A percentile compares a stretch with the other conserved stretches of the same genome.
Evolutionary conservation across 2,797 vertebrate genomes (phyloP).

Genomic region (Acipenser oxyrinchus): DNA sequence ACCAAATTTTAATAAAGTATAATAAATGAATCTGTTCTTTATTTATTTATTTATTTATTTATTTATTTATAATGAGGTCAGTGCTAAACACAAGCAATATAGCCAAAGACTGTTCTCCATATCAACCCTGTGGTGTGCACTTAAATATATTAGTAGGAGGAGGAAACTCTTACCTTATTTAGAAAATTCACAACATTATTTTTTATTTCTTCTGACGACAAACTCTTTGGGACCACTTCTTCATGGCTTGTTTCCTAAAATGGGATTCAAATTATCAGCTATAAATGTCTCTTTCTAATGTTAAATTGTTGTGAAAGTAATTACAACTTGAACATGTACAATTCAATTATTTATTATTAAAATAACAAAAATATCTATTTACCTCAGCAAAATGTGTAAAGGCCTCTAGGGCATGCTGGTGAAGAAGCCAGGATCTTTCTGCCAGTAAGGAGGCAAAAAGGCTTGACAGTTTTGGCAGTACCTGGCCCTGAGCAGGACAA

Average conservation of each 20-base stretch:
- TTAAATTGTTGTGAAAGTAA: too few relatives aligned
- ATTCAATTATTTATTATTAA: not conserved
- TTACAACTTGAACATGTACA: not conserved
- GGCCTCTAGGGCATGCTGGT: slow-evolving; percentile 77
- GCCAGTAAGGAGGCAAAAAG: slow-evolving; percentile 69
- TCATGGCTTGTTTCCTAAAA: slow-evolving; percentile 82
- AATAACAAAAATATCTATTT: slow-evolving; percentile 10
- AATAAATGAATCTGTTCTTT: not conserved
- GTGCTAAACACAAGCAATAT: too few relatives aligned
- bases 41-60: not conserved
- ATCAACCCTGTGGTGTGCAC: too few relatives aligned
- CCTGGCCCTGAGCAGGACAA: slow-evolving; percentile 52
- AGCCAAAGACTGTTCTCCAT: too few relatives aligned
- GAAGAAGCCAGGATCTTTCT: slow-evolving; percentile 67
- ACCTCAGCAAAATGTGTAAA: slow-evolving; percentile 90
- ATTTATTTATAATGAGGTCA: too few relatives aligned
- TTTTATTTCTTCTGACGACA: slow-evolving; percentile 74
- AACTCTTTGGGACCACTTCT: slow-evolving; percentile 78
- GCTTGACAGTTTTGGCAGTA: slow-evolving; percentile 64
- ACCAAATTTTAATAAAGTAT: not conserved
- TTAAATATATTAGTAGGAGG: not conserved
- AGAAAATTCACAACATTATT: slow-evolving; percentile 79
- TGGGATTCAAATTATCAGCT: not conserved
- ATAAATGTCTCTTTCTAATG: too few relatives aligned
- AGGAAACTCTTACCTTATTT: slow-evolving; percentile 72